Evolutionary conservation across 92 coral and sea anemone genomes (phyloP).

Genomic region (Epizoanthus ramosus): DNA sequence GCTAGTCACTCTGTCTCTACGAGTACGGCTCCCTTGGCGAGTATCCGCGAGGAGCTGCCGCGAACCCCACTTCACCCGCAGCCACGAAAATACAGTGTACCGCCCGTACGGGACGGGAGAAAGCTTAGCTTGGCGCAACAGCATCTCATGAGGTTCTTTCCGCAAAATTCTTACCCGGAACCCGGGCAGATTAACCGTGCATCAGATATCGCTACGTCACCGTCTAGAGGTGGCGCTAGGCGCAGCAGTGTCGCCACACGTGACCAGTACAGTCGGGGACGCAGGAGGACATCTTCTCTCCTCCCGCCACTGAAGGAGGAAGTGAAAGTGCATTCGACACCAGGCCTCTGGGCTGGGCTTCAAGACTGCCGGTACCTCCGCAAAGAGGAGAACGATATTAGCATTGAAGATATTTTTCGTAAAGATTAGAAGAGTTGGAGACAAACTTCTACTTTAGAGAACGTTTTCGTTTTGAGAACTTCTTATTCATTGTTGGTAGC

Average conservation of each 20-base stretch:
- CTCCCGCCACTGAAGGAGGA: conserved; percentile 78
- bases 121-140: conserved; percentile 25
- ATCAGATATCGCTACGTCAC: neutral
- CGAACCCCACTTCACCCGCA: conserved; percentile 13
- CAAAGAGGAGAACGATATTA: conserved; percentile 61
- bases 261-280: neutral
- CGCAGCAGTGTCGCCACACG: conserved; percentile 29
- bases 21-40: neutral
- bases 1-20: conserved; percentile 5
- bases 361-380: conserved; percentile 75
- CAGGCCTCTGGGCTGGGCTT: conserved; percentile 58
- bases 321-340: conserved; percentile 16
- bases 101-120: neutral
- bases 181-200: neutral
- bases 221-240: neutral
- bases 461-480: no score
- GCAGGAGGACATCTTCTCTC: conserved; percentile 4
- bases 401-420: conserved; percentile 75
- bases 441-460: no score
- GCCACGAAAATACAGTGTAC: conserved; percentile 6
- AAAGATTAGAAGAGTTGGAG: conserved; percentile 43
- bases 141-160: conserved; percentile 25
- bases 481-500: no score
- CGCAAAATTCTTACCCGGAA: neutral
- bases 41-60: conserved; percentile 24